Evolutionary conservation across 2,113 vertebrate species (phyloP).

Genomic region (Dendropsophus ebraccatus): DNA sequence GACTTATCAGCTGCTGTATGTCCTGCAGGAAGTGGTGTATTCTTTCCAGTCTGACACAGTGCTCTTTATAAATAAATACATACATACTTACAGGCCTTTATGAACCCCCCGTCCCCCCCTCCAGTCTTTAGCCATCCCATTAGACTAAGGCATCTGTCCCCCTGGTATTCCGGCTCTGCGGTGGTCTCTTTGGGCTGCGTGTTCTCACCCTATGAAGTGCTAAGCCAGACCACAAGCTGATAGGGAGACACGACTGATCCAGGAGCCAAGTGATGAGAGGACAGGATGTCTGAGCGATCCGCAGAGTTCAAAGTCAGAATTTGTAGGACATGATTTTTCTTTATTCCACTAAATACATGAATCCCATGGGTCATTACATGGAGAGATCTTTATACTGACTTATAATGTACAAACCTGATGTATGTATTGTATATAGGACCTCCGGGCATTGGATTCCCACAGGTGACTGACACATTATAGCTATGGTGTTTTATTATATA

Average conservation of each 20-base stretch:
- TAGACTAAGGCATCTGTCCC: neutral
- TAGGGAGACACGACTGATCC: conserved; percentile 6
- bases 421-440: neutral
- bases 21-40: too few relatives aligned
- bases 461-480: neutral
- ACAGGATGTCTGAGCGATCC: conserved; percentile 25
- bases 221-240: conserved; percentile 41
- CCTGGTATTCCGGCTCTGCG: neutral
- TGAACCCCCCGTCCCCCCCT: too few relatives aligned
- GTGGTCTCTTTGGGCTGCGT: neutral
- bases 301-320: conserved; percentile 13
- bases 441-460: neutral
- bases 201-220: neutral
- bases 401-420: neutral
- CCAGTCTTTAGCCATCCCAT: neutral
- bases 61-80: too few relatives aligned
- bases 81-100: too few relatives aligned
- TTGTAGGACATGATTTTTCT: conserved; percentile 4
- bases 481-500: neutral
- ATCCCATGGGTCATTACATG: neutral
- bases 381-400: neutral
- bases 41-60: too few relatives aligned
- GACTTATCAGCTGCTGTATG: too few relatives aligned
- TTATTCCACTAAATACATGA: neutral
- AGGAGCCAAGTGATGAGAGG: conserved; percentile 10